Evolutionary conservation across 2,888 invertebrate genomes (phyloP).

Genomic region (Campoplex nolae): DNA sequence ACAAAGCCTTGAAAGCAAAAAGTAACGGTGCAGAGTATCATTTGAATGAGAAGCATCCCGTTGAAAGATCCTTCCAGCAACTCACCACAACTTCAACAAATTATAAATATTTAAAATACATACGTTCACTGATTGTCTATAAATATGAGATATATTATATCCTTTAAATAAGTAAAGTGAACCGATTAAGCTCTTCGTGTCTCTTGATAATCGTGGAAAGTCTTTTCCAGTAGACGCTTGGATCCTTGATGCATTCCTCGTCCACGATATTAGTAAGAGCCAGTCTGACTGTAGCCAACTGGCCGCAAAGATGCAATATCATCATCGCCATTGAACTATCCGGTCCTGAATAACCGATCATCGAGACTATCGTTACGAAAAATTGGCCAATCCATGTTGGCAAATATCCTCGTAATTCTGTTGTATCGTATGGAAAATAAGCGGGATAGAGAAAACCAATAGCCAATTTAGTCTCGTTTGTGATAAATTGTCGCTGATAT

Average conservation of each 20-base stretch:
- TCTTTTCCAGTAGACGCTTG: constrained; percentile 47
- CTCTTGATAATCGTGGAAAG: constrained; percentile 59
- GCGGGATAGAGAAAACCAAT: constrained; percentile 65
- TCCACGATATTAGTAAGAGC: constrained; percentile 57
- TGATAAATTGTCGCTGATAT: constrained; percentile 41
- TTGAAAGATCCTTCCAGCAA: constrained; percentile 69
- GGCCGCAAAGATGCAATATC: constrained; percentile 77
- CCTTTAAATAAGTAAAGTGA: constrained; percentile 9
- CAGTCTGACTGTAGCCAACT: constrained; percentile 68
- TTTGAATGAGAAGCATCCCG: constrained; percentile 70
- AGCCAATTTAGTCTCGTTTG: constrained; percentile 59
- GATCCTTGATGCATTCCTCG: constrained; percentile 45
- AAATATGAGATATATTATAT: no score
- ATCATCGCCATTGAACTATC: constrained; percentile 75
- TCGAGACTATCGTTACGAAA: constrained; percentile 69
- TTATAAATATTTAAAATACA: not conserved
- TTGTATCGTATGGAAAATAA: constrained; percentile 75
- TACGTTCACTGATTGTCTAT: not conserved
- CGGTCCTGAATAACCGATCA: constrained; percentile 74
- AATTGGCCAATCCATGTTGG: constrained; percentile 75
- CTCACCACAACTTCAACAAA: constrained; percentile 41
- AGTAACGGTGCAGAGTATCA: constrained; percentile 69
- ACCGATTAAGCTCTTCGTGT: constrained; percentile 69
- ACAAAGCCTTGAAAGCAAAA: constrained; percentile 72
- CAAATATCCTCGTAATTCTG: constrained; percentile 71